phyloP scores from a whole-genome alignment of 2,888 invertebrate species.

The Caenorhabditis wallacei region DNA sequence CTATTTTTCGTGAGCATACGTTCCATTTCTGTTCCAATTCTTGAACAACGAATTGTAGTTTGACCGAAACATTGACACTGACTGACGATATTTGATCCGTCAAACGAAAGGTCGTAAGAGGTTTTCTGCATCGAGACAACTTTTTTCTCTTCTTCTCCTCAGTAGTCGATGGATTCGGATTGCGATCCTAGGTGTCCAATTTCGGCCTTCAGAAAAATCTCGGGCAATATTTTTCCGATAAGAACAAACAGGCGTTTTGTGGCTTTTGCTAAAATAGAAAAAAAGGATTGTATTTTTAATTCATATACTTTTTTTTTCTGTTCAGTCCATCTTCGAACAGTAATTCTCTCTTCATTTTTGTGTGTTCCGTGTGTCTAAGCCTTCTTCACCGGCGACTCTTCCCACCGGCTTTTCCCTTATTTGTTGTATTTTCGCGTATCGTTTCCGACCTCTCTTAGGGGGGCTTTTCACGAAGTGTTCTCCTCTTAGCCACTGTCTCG shows the following conservation, averaged over 20 bases:
- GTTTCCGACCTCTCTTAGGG: slow-evolving; percentile 30
- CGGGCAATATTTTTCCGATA: slow-evolving; percentile 13
- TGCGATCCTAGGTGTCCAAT: slow-evolving; percentile 45
- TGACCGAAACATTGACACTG: slow-evolving; percentile 30
- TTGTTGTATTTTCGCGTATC: slow-evolving; percentile 48
- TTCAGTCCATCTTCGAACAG: slow-evolving; percentile 14
- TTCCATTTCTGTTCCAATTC: background rate
- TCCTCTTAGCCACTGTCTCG: slow-evolving; percentile 9
- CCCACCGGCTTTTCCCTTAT: slow-evolving; percentile 37
- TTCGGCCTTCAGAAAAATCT: slow-evolving; percentile 32
- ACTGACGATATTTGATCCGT: slow-evolving; percentile 51
- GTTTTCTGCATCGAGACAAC: slow-evolving; percentile 35
- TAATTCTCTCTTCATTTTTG: slow-evolving; percentile 16
- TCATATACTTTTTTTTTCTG: background rate
- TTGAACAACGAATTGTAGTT: slow-evolving; percentile 23
- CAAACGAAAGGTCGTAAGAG: slow-evolving; percentile 37
- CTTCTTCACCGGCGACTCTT: slow-evolving; percentile 5
- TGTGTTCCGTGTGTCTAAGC: slow-evolving; percentile 18
- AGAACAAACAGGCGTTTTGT: slow-evolving; percentile 23
- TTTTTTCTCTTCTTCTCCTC: slow-evolving; percentile 24
- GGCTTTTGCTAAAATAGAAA: background rate
- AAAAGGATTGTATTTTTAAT: background rate
- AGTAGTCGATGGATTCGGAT: slow-evolving; percentile 5
- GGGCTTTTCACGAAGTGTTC: slow-evolving; percentile 48
- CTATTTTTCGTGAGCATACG: slow-evolving; percentile 1